These are phyloP conservation scores for Polyommatus iphigenia DNA, from an alignment of 2,888 invertebrate genomes.

Conservation along the genomic window DNA sequence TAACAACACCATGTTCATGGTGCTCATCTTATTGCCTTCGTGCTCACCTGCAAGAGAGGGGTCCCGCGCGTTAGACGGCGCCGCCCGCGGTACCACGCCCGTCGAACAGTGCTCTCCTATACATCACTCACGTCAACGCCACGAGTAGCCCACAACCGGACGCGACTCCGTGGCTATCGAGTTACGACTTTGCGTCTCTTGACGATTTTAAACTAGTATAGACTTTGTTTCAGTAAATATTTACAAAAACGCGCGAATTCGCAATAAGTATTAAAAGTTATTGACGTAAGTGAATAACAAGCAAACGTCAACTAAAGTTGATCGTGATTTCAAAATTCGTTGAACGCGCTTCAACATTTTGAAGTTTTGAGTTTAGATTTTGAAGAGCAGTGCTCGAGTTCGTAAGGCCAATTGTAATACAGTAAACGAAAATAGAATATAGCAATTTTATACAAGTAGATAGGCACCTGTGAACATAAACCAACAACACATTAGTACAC, in stretches of 20 bases:
- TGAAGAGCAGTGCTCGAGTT: conserved; percentile 73
- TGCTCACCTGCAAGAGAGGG: conserved; percentile 85
- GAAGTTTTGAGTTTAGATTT: conserved; percentile 44
- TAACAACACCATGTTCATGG: conserved; percentile 94
- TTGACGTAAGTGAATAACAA: not conserved
- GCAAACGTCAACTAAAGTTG: not conserved
- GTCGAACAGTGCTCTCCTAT: conserved; percentile 65
- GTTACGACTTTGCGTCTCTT: not conserved
- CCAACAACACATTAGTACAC: conserved; percentile 47
- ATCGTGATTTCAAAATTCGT: not conserved
- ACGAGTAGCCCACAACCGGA: not conserved
- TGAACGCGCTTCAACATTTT: conserved; percentile 19
- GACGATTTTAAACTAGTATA: not conserved
- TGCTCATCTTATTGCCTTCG: conserved; percentile 91
- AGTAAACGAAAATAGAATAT: conserved; percentile 47
- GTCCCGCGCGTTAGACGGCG: conserved; percentile 78
- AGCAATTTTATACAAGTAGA: conserved; percentile 59
- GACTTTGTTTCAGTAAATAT: not conserved
- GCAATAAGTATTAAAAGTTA: not conserved
- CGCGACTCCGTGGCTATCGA: not conserved
- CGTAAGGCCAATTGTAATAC: conserved; percentile 54
- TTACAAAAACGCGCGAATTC: not conserved
- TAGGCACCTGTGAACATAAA: conserved; percentile 71
- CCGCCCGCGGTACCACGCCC: conserved; percentile 60
- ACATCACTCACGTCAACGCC: conserved; percentile 11